Conservation (phyloP, 2,113 vertebrate genomes). For the Hystrix cristata region DNA sequence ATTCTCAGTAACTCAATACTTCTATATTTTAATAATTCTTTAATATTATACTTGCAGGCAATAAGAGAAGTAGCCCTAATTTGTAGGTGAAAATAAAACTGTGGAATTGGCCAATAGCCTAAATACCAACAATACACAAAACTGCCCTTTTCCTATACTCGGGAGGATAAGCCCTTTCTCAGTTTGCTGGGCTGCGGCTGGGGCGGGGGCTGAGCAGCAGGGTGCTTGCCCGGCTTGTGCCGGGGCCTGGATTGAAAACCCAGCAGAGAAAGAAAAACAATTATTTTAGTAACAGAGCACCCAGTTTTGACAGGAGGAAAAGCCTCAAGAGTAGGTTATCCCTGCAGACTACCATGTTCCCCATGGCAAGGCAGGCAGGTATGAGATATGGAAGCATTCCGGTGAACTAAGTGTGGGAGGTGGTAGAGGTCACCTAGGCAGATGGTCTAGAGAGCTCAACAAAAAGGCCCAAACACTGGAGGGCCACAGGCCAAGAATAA, state of each 20-base stretch:
- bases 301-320: background rate
- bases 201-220: background rate
- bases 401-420: background rate
- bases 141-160: background rate
- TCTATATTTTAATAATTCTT: slow-evolving; percentile 23
- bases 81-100: slow-evolving; percentile 37
- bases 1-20: slow-evolving; percentile 18
- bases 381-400: background rate
- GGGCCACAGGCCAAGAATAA: background rate
- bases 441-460: background rate
- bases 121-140: slow-evolving; percentile 36
- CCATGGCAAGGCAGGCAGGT: background rate
- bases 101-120: background rate
- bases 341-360: background rate
- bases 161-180: background rate
- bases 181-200: background rate
- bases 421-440: background rate
- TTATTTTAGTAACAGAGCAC: background rate
- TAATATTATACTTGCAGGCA: background rate
- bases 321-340: background rate
- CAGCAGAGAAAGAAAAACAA: background rate
- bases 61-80: background rate
- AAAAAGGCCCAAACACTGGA: background rate
- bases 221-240: background rate
- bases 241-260: background rate